Evolutionary conservation across 2,113 vertebrate genomes (phyloP), one percentile per base, ranked within the genome.

Genomic region (Smithornis capensis): DNA sequence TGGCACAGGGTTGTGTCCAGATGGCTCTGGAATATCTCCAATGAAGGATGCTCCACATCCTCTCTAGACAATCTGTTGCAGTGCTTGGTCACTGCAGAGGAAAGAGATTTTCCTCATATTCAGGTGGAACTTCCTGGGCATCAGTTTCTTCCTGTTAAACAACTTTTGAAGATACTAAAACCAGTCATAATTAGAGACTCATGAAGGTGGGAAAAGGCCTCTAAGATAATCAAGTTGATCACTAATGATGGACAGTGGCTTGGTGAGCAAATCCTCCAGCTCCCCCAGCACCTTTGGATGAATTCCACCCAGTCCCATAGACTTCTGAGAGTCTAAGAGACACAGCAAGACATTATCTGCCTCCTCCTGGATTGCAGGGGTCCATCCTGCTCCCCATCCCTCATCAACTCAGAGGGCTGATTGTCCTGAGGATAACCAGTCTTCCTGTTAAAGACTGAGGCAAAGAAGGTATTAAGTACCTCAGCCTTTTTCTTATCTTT

Each of bases 51-150:
- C 9, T 52, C 44, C 59, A 44, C 50, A 44, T 1, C 8, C 27
- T 24, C 27, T 45, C 60, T 52, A 37, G 4, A 2, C 27, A 22
- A 4, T 28, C 37, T 59, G 37, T 33, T 81, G 22, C 33, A 33
- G 27, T 1, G 33, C 25, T 42, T 0, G 0, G 12, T 15, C 57
- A 50, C 14, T 65, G 35, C 59, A 2, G 17, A 37, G 25, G 14
- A 2, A 7, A 56, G 65, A 33, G 57, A 13, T 40, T 15, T 57
- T 23, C 37, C 50, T 33, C 37, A 0, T 13, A 23, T 16, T 1
- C 44, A 28, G 29, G 12, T 10, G 9, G 14, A 57, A 44, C 31
- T 7, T 33, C 3, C 22, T 65, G 42, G 31, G 31, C 35, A 42
- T 80, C 42, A 33, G 11, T 64, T 15, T 13, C 35, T 57, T 25